A percentile compares a stretch with the other conserved stretches of the same genome.
Evolutionary conservation across 2,888 invertebrate genomes (phyloP).

Genomic region (Mycogona germanica): DNA sequence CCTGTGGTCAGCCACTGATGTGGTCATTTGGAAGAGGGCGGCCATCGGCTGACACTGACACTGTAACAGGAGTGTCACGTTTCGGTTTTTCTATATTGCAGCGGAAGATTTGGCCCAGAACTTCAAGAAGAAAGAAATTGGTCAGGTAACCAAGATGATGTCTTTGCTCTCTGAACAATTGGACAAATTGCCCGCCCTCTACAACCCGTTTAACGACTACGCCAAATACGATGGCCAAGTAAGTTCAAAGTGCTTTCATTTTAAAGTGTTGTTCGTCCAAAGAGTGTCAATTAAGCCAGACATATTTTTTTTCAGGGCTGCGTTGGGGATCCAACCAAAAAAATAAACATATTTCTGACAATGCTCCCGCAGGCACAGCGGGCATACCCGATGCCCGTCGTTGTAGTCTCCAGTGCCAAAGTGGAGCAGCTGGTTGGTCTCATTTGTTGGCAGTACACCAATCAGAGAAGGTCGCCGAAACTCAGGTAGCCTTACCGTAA

Average conservation of each 20-base stretch:
- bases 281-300: neutral
- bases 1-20: neutral
- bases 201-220: constrained; percentile 79
- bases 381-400: constrained; percentile 68
- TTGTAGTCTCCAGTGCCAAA: constrained; percentile 69
- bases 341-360: constrained; percentile 79
- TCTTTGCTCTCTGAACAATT: constrained; percentile 65
- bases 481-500: constrained; percentile 34
- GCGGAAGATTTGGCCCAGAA: constrained; percentile 46
- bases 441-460: constrained; percentile 53
- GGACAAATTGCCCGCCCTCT: constrained; percentile 57
- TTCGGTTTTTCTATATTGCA: constrained; percentile 23
- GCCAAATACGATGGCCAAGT: constrained; percentile 80
- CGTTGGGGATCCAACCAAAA: constrained; percentile 61
- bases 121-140: constrained; percentile 39
- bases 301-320: constrained; percentile 41
- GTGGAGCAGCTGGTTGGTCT: constrained; percentile 81
- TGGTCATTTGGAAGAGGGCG: neutral
- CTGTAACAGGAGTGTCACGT: neutral
- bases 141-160: constrained; percentile 27
- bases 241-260: constrained; percentile 20
- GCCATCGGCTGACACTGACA: too few relatives aligned
- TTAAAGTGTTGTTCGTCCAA: too few relatives aligned
- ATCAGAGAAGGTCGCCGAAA: constrained; percentile 45
- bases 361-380: constrained; percentile 70